A percentile compares a stretch with the other conserved stretches of the same genome.
phyloP scores from a whole-genome alignment of 2,888 invertebrate genomes.

The Leptinotarsa tumamoca region DNA sequence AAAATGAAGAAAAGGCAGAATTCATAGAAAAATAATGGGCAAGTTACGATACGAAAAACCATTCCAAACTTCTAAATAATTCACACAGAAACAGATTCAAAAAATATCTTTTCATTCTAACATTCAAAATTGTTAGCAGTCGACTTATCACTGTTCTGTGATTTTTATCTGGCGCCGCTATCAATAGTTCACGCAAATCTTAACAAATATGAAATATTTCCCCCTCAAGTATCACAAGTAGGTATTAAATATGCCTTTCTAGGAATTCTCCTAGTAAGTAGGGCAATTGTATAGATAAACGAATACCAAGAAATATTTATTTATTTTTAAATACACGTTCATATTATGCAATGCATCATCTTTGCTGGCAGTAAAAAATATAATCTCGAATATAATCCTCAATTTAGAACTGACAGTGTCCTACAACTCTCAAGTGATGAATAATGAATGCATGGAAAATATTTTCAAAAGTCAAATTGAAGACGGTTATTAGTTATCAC shows the following conservation, averaged over 20 bases:
- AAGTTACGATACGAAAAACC: too few relatives aligned
- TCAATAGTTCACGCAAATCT: background rate
- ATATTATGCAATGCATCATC: background rate
- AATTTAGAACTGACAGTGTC: too few relatives aligned
- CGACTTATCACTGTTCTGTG: background rate
- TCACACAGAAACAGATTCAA: too few relatives aligned
- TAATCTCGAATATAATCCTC: background rate
- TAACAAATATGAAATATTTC: background rate
- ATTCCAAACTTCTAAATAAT: too few relatives aligned
- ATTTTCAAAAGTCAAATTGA: too few relatives aligned
- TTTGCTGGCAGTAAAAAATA: background rate
- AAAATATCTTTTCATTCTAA: too few relatives aligned
- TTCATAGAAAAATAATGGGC: too few relatives aligned
- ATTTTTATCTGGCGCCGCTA: constrained; percentile 16
- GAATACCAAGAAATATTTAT: constrained; percentile 7
- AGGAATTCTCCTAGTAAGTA: background rate
- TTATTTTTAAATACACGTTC: background rate
- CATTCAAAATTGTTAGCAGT: too few relatives aligned
- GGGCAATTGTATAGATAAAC: constrained; percentile 4
- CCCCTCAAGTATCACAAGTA: background rate
- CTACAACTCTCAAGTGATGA: too few relatives aligned
- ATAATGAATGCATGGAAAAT: too few relatives aligned
- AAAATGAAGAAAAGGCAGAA: too few relatives aligned
- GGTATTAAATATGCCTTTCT: background rate
- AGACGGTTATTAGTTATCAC: too few relatives aligned